These are phyloP conservation scores for Hyles lineata DNA, from an alignment of 2,888 invertebrate species.

Conservation along the genomic window DNA sequence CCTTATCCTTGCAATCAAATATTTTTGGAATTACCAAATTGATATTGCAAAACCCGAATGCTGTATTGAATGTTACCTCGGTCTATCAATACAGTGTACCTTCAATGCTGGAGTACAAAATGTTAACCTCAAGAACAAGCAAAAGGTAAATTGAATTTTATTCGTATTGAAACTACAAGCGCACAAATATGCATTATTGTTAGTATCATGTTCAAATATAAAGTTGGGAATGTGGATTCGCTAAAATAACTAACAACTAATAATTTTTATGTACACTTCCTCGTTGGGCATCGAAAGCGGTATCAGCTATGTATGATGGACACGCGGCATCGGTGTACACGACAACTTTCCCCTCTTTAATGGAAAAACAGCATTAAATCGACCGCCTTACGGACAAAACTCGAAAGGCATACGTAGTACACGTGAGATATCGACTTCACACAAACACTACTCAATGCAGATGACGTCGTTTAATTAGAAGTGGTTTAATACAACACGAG, in stretches of 20 bases:
- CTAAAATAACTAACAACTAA: constrained; percentile 25
- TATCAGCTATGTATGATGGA: constrained; percentile 76
- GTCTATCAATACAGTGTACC: background rate
- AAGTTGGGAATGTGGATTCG: background rate
- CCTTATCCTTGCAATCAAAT: background rate
- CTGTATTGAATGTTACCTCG: background rate
- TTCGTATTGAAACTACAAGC: too few species aligned
- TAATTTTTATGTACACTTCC: constrained; percentile 65
- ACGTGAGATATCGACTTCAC: constrained; percentile 59
- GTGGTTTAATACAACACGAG: constrained; percentile 8
- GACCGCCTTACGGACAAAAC: constrained; percentile 67
- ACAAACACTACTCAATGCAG: constrained; percentile 49
- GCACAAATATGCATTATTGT: too few species aligned
- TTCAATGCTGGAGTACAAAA: too few species aligned
- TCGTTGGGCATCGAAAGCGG: constrained; percentile 77
- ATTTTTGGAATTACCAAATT: background rate
- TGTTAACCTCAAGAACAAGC: too few species aligned
- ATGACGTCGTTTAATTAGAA: constrained; percentile 48
- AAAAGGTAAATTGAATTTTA: too few species aligned
- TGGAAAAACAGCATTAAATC: constrained; percentile 76
- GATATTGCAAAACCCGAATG: background rate
- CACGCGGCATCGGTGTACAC: constrained; percentile 66
- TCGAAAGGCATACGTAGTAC: constrained; percentile 56
- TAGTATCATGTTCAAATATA: background rate
- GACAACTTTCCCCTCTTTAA: constrained; percentile 80